Percentiles rank a stretch among this genome's conserved stretches.
Conservation (phyloP, 23 tunicate species). For the Diplosoma virens region DNA sequence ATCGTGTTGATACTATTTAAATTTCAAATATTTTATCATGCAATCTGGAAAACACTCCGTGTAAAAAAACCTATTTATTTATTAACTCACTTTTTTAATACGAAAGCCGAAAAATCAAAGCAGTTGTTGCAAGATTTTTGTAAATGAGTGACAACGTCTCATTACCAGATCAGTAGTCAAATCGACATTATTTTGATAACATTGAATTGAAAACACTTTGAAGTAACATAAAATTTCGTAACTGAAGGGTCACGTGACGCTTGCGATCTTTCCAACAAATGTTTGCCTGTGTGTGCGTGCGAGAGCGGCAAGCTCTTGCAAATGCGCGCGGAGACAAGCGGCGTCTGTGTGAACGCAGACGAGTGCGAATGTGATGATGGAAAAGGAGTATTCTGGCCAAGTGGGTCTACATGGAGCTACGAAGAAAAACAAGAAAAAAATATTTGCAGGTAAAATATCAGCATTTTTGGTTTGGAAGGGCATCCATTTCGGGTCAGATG, state of each 20-base stretch:
- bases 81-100: too few species aligned
- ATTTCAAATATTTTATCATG: too few species aligned
- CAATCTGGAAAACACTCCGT: too few species aligned
- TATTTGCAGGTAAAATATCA: conserved; percentile 25
- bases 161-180: too few species aligned
- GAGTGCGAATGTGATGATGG: conserved; percentile 61
- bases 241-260: neutral
- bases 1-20: too few species aligned
- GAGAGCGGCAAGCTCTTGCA: conserved; percentile 30
- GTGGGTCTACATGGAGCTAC: conserved; percentile 19
- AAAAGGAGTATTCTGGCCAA: conserved; percentile 14
- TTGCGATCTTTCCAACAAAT: conserved; percentile 14
- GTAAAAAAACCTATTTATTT: too few species aligned
- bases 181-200: too few species aligned
- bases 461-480: too few species aligned
- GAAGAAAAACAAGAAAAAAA: neutral
- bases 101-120: too few species aligned
- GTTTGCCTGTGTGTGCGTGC: conserved; percentile 50
- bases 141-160: too few species aligned
- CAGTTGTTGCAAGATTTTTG: too few species aligned
- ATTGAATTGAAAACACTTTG: neutral
- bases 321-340: conserved; percentile 12
- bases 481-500: too few species aligned
- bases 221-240: neutral
- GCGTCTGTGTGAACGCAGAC: conserved; percentile 30